Evolutionary conservation across 2,113 vertebrate genomes (phyloP), one percentile per base, ranked within the genome.

Genomic region (Capreolus pygargus): DNA sequence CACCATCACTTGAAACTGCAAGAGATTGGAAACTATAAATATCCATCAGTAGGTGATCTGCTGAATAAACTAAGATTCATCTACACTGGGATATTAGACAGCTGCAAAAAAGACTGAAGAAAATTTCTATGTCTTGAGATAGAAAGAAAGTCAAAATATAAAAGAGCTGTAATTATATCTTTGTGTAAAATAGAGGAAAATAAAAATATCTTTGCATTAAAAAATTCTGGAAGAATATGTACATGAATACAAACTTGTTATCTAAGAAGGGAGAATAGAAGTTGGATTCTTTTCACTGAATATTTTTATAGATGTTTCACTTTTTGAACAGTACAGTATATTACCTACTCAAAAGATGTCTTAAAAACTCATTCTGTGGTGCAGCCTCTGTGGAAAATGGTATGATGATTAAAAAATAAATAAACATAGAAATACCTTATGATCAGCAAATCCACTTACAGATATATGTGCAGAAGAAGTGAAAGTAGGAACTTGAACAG

Each of bases 41-140:
- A 33, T 67, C 25, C 23, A 70, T 52, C 47, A 58, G 43, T 78
- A 84, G 21, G 57, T 60, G 36, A 91, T 70, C 11, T 93, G 74
- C 87, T 95, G 78, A 92, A 96, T 60, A 58, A 93, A 91, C 36
- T n/a, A 50, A 67, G 33, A 87, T 84, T 93, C 25, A 84, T 79
- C 78, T 45, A 70, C 3, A 94, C 54, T 3, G 16, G 90, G 93
- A 78, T 87, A 83, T 76, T 67, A 70, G 33, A 30, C 45, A 94
- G 27, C 45, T 95, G 54, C 36, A 50, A 91, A 91, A 90, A 39
- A 86, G 54, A 89, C 14, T 55, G 30, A 78, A 55, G 23, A 70
- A 16, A 70, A 79, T 50, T 91, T 89, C 21, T 67, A 15, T 82
- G 16, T 85, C 36, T 92, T 74, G 88, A 94, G 74, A 84, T 87